phyloP scores from a whole-genome alignment of 1,140 invertebrate species.

The Aethina tumida region DNA sequence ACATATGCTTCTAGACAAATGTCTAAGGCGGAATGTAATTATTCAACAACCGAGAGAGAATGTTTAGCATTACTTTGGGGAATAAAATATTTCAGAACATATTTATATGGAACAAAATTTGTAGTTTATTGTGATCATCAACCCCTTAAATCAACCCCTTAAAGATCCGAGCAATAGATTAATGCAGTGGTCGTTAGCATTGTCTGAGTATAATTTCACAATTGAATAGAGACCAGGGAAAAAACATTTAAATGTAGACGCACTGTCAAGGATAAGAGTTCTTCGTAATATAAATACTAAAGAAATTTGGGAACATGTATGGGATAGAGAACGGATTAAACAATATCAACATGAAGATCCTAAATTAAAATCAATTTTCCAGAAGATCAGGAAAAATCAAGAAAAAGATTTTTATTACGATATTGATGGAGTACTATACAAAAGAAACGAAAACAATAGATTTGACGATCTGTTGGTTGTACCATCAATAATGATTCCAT shows the following conservation, averaged over 20 bases:
- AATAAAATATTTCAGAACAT: slow-evolving; percentile 31
- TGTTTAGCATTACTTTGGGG: slow-evolving; percentile 37
- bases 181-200: slow-evolving; percentile 27
- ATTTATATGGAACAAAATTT: slow-evolving; percentile 32
- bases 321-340: background rate
- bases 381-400: background rate
- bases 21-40: slow-evolving; percentile 35
- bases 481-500: background rate
- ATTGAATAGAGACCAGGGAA: no score
- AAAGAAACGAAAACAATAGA: slow-evolving; percentile 1
- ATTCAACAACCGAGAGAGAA: slow-evolving; percentile 38
- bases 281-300: no score
- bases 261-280: slow-evolving; percentile 20
- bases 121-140: slow-evolving; percentile 35
- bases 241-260: slow-evolving; percentile 17
- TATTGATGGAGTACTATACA: slow-evolving; percentile 6
- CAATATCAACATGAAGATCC: background rate
- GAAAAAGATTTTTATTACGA: slow-evolving; percentile 5
- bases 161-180: slow-evolving; percentile 29
- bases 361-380: background rate
- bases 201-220: no score
- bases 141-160: slow-evolving; percentile 29
- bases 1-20: slow-evolving; percentile 7
- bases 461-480: slow-evolving; percentile 8
- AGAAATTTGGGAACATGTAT: slow-evolving; percentile 2